Evolutionary conservation across 2,888 invertebrate species (phyloP).

Genomic region (Rhogogaster chlorosoma): DNA sequence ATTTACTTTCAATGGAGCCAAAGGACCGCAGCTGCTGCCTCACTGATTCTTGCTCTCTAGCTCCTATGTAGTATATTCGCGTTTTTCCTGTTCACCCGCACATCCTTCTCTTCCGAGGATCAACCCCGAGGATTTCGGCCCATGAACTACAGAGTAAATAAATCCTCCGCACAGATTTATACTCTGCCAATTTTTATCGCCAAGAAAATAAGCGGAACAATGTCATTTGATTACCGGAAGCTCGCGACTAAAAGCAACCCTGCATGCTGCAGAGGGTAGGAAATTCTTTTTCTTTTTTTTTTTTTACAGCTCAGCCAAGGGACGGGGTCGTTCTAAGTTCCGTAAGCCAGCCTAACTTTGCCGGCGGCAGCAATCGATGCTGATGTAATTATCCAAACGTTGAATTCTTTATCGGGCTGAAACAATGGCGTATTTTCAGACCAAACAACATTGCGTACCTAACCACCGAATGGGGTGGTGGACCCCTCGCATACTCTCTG

Average conservation of each 20-base stretch:
- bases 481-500: slow-evolving; percentile 58
- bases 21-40: slow-evolving; percentile 68
- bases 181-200: background rate
- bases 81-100: slow-evolving; percentile 30
- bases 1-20: slow-evolving; percentile 59
- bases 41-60: slow-evolving; percentile 62
- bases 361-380: slow-evolving; percentile 78
- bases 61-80: slow-evolving; percentile 45
- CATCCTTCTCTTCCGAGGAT: slow-evolving; percentile 42
- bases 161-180: background rate
- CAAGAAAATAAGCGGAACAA: background rate
- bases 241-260: background rate
- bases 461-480: slow-evolving; percentile 73
- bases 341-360: slow-evolving; percentile 55
- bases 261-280: background rate
- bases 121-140: background rate
- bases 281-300: background rate
- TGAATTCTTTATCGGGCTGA: slow-evolving; percentile 84
- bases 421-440: slow-evolving; percentile 85
- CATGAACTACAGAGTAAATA: background rate
- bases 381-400: slow-evolving; percentile 82
- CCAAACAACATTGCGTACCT: slow-evolving; percentile 80
- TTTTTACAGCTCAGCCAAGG: slow-evolving; percentile 24
- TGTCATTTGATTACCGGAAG: background rate
- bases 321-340: slow-evolving; percentile 38